Evolutionary conservation across 2,888 invertebrate genomes (phyloP), one percentile per base, ranked within the genome.

Genomic region (Metacarcinus magister): DNA sequence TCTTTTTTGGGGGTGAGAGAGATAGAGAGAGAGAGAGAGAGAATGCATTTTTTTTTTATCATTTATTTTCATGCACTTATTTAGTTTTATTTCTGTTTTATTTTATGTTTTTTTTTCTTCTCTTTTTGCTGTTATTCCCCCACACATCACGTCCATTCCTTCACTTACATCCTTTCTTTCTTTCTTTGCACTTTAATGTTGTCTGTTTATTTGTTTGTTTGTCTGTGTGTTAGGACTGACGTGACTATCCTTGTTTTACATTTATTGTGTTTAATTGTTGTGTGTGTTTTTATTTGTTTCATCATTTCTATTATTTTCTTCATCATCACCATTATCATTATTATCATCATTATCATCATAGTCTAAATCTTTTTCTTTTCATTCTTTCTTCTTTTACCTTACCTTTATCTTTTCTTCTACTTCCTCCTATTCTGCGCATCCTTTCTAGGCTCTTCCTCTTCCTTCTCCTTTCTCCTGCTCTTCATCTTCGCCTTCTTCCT

Each of bases 11-110:
- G 32, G 32, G 60, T 16, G 60, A 90, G 92, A 60, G 92, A 60
- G 54, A 93, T 60, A 60, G 92, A 93, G 60, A 60, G 92, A 60
- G 92, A 93, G 60, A 90, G 92, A 93, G 92, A 60, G 44, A 44
- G 60, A 60, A 39, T 67, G 23, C 54, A 13, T 16, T 54, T 16
- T 54, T 16, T n/a, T 67, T 67, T 67, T 67, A 16, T n/a, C 5
- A 8, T 67, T 19, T 67, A n/a, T 67, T 67, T 67, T n/a, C 67
- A 67, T 67, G 23, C 10, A 32, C 39, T 28, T 89, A 19, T 89
- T 23, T 89, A 7, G n/a, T 28, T 82, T 82, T 28, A 16, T n/a
- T 32, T 54, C 92, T 19, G 7, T 48, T 16, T 19, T 54, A 8
- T 28, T 28, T 54, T 54, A 13, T 28, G n/a, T 32, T 10, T 7